Evolutionary conservation across 2,797 vertebrate genomes (phyloP).

Genomic region (Malacoctenus gilli): DNA sequence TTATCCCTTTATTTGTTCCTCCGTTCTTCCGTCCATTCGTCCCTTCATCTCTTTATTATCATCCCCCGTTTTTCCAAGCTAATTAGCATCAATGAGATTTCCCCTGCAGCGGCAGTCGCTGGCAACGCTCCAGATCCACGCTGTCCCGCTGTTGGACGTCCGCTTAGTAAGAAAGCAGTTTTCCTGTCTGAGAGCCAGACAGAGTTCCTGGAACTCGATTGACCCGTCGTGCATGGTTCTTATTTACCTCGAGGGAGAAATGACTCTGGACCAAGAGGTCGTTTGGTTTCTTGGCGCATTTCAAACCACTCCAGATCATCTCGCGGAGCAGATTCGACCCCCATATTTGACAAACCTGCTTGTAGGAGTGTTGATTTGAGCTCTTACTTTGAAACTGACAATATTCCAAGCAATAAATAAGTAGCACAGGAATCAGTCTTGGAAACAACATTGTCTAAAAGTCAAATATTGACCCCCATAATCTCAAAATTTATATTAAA

Average conservation of each 20-base stretch:
- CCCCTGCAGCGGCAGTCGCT: constrained; percentile 9
- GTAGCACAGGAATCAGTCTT: no score
- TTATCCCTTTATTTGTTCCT: constrained; percentile 65
- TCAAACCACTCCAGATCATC: no score
- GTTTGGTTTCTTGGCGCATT: no score
- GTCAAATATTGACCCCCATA: no score
- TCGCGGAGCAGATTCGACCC: no score
- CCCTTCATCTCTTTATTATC: constrained; percentile 59
- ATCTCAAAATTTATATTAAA: no score
- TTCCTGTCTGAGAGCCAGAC: constrained; percentile 10
- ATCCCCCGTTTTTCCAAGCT: constrained; percentile 52
- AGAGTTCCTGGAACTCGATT: constrained; percentile 25
- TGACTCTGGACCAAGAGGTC: no score
- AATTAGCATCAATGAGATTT: constrained; percentile 66
- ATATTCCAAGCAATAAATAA: no score
- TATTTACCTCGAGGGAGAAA: background rate
- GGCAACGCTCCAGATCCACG: constrained; percentile 12
- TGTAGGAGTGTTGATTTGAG: no score
- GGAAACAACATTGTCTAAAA: no score
- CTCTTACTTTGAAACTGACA: no score
- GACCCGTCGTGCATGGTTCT: background rate
- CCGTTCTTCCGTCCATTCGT: constrained; percentile 23
- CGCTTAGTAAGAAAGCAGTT: constrained; percentile 4
- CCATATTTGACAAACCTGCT: no score
- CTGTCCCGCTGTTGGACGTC: constrained; percentile 4